Percentiles rank a stretch among this genome's conserved stretches.
Evolutionary conservation across 2,113 vertebrate species (phyloP).

Genomic region (Oenanthe oenanthe): DNA sequence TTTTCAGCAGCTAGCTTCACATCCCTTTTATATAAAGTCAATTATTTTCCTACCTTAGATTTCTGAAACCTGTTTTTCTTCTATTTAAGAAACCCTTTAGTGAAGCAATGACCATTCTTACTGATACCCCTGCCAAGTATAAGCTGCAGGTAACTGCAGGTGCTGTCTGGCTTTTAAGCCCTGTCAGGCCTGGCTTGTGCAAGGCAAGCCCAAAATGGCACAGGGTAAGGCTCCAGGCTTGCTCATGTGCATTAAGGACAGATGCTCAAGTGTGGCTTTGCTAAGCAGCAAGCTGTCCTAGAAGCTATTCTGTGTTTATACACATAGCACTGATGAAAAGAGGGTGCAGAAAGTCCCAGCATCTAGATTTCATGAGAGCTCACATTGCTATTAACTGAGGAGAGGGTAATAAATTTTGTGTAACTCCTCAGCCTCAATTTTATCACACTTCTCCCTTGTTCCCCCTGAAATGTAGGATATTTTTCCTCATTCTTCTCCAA

Average conservation of each 20-base stretch:
- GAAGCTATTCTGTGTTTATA: not conserved
- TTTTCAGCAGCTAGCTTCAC: not conserved
- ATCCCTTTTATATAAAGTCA: not conserved
- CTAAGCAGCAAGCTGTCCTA: not conserved
- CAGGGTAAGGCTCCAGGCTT: not conserved
- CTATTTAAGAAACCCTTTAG: not conserved
- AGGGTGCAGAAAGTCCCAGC: not conserved
- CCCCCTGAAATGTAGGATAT: not conserved
- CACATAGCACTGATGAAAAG: not conserved
- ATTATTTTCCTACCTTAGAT: not conserved
- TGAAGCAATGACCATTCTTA: not conserved
- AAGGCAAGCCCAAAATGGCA: not conserved
- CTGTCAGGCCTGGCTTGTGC: not conserved
- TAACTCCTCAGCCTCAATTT: not conserved
- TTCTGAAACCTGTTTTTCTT: not conserved
- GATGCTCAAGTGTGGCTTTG: not conserved
- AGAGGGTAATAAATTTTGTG: not conserved
- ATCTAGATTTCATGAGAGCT: not conserved
- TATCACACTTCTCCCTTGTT: not conserved
- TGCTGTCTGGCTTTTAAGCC: not conserved
- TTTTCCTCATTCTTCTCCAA: constrained; percentile 7
- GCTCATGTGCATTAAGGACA: not conserved
- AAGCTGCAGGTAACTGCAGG: not conserved
- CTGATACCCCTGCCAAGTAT: not conserved
- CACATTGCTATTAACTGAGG: not conserved